Conservation (phyloP, 2,888 invertebrate species). For the Philopedon plagiatum region DNA sequence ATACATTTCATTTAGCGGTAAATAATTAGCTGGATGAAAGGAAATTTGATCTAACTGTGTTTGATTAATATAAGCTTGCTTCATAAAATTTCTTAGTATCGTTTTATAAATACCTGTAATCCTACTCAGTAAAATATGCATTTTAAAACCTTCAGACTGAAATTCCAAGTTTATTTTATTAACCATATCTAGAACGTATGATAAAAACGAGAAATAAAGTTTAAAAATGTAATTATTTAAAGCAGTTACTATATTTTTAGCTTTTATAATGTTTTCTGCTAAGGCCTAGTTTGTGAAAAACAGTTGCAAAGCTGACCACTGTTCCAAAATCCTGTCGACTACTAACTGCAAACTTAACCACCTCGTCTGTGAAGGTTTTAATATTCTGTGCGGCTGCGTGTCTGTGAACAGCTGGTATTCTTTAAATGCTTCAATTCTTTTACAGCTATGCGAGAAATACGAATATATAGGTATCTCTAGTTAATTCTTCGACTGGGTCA, state of each 20-base stretch:
- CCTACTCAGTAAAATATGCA: conserved; percentile 23
- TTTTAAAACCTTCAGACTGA: conserved; percentile 36
- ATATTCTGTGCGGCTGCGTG: conserved; percentile 43
- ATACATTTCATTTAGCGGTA: conserved; percentile 31
- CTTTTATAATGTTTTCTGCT: conserved; percentile 32
- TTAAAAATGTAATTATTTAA: conserved; percentile 38
- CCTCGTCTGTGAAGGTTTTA: conserved; percentile 45
- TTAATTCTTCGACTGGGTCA: conserved; percentile 20
- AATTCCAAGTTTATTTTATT: conserved; percentile 50
- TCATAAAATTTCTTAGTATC: conserved; percentile 39
- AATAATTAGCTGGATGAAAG: conserved; percentile 29
- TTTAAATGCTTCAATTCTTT: conserved; percentile 32
- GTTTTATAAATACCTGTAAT: conserved; percentile 32
- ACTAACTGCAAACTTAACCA: conserved; percentile 30
- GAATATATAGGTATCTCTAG: conserved; percentile 39
- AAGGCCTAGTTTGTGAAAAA: conserved; percentile 43
- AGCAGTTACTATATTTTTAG: conserved; percentile 38
- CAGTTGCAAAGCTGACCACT: conserved; percentile 39
- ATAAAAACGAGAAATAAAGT: conserved; percentile 43
- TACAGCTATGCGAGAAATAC: conserved; percentile 42
- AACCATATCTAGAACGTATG: conserved; percentile 44
- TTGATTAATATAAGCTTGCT: conserved; percentile 27
- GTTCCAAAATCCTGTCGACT: conserved; percentile 25
- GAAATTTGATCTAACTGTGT: conserved; percentile 17
- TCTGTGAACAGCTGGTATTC: conserved; percentile 47